Conservation (phyloP, 2,113 vertebrate genomes). For the Halichoeres trimaculatus region DNA sequence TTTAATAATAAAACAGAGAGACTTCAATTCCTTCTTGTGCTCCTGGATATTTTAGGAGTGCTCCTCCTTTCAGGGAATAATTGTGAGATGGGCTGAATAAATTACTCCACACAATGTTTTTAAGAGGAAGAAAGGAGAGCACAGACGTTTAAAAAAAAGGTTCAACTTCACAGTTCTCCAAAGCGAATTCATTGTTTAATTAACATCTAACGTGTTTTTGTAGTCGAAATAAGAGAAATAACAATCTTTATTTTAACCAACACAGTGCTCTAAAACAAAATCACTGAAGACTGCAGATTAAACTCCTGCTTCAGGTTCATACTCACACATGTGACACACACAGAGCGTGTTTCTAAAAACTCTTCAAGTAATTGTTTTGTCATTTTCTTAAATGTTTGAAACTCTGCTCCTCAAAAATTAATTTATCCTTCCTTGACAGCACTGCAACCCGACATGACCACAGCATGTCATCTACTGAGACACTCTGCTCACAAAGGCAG, state of each 20-base stretch:
- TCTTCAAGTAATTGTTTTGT: conserved; percentile 30
- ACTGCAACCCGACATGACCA: not conserved
- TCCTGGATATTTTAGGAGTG: conserved; percentile 71
- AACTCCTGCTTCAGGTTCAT: conserved; percentile 8
- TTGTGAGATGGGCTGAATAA: conserved; percentile 64
- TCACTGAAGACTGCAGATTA: not conserved
- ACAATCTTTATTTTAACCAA: conserved; percentile 8
- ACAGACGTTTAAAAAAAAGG: conserved; percentile 25
- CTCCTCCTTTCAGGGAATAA: conserved; percentile 65
- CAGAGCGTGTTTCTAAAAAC: not conserved
- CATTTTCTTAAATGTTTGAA: conserved; percentile 34
- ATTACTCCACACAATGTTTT: conserved; percentile 49
- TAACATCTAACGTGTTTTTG: not conserved
- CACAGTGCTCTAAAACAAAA: not conserved
- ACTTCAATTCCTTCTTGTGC: conserved; percentile 66
- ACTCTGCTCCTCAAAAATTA: conserved; percentile 28
- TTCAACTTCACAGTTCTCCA: not conserved
- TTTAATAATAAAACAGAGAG: conserved; percentile 77
- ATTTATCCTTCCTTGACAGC: conserved; percentile 24
- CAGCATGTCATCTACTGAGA: conserved; percentile 26
- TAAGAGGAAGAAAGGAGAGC: conserved; percentile 16
- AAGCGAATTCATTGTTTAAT: not conserved
- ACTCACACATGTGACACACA: conserved; percentile 7
- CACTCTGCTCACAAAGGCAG: conserved; percentile 42
- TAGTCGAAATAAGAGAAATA: not conserved